These are phyloP conservation scores for Atta texana DNA, from an alignment of 1,140 invertebrate species.

Conservation along the genomic window DNA sequence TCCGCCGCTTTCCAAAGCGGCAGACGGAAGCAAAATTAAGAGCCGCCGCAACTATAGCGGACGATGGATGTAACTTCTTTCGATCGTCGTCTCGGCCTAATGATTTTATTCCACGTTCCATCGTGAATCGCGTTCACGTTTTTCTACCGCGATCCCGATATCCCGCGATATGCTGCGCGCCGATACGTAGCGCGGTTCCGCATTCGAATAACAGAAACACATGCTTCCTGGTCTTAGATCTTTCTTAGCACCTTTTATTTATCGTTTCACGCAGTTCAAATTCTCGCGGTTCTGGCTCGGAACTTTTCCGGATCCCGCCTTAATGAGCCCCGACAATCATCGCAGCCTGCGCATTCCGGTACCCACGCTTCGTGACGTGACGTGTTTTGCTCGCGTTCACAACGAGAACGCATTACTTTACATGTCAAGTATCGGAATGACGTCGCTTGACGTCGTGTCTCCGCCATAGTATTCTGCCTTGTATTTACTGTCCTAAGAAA, in stretches of 20 bases:
- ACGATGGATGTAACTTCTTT: constrained; percentile 72
- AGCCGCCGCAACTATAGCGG: constrained; percentile 1
- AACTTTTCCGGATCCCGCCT: constrained; percentile 60
- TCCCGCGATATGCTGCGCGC: constrained; percentile 44
- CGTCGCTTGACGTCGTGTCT: not conserved
- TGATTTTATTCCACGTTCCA: constrained; percentile 79
- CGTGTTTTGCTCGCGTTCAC: constrained; percentile 36
- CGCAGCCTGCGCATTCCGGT: constrained; percentile 68
- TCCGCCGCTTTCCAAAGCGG: constrained; percentile 30
- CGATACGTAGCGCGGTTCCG: constrained; percentile 66
- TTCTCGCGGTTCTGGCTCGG: constrained; percentile 67
- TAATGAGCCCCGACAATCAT: constrained; percentile 70
- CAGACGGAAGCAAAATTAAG: constrained; percentile 63
- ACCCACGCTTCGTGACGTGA: constrained; percentile 68
- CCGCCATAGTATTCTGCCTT: not conserved
- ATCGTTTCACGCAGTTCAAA: constrained; percentile 76
- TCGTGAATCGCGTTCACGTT: constrained; percentile 69
- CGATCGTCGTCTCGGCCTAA: constrained; percentile 64
- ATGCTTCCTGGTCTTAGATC: constrained; percentile 73
- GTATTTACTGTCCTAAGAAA: constrained; percentile 3
- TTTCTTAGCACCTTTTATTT: constrained; percentile 77
- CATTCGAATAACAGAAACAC: constrained; percentile 63
- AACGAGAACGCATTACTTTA: constrained; percentile 55
- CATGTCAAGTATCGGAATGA: constrained; percentile 25
- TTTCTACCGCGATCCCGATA: constrained; percentile 65